phyloP scores from a whole-genome alignment of 2,113 vertebrate genomes.

The Alosa alosa region DNA sequence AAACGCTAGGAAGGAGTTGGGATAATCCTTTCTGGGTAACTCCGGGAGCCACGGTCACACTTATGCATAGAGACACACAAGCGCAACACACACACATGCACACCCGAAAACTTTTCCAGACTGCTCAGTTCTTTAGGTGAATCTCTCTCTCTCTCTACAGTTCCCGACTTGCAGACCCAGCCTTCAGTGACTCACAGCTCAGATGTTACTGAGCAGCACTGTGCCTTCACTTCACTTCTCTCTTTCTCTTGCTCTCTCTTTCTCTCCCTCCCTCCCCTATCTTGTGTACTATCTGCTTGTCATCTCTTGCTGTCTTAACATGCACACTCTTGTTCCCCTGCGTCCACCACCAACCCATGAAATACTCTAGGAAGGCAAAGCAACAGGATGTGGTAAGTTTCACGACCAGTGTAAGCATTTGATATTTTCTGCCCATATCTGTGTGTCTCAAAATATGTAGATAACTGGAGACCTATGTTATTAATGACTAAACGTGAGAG shows the following conservation, averaged over 20 bases:
- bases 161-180: background rate
- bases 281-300: background rate
- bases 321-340: background rate
- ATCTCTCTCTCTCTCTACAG: slow-evolving; percentile 15
- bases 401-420: no score
- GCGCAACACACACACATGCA: background rate
- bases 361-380: background rate
- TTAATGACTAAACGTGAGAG: no score
- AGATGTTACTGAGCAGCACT: slow-evolving; percentile 15
- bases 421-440: no score
- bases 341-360: background rate
- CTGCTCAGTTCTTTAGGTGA: background rate
- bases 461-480: no score
- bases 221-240: background rate
- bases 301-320: background rate
- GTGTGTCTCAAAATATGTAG: no score
- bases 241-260: background rate
- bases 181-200: background rate
- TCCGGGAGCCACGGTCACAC: slow-evolving; percentile 33
- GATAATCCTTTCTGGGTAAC: slow-evolving; percentile 30
- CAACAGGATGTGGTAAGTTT: background rate
- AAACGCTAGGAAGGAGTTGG: slow-evolving; percentile 35
- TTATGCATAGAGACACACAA: background rate
- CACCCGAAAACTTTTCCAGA: background rate
- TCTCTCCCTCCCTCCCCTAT: background rate